Percentiles rank a stretch among this genome's conserved stretches.
These are phyloP conservation scores for Mylabris sibirica DNA, from an alignment of 2,888 invertebrate species.

Conservation along the genomic window DNA sequence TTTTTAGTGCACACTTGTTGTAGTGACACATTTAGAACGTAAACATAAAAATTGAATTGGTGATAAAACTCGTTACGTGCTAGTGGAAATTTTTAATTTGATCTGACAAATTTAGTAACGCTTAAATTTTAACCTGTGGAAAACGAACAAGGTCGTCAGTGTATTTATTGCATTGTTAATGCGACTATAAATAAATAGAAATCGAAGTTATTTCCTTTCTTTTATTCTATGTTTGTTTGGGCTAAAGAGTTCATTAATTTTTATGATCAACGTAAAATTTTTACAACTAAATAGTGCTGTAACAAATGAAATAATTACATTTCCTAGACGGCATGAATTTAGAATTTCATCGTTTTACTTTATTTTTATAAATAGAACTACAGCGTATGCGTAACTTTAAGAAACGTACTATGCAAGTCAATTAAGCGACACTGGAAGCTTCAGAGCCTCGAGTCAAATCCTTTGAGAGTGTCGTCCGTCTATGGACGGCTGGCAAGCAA, in stretches of 20 bases:
- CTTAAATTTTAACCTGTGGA: background rate
- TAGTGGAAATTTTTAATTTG: background rate
- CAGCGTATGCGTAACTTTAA: no score
- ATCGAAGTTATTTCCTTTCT: background rate
- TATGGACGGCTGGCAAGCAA: no score
- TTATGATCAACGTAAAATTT: constrained; percentile 23
- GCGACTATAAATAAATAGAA: constrained; percentile 1
- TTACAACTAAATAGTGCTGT: constrained; percentile 19
- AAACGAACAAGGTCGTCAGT: background rate
- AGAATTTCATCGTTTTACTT: no score
- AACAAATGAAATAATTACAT: background rate
- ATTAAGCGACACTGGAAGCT: no score
- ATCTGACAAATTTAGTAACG: background rate
- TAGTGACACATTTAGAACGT: background rate
- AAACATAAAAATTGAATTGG: background rate
- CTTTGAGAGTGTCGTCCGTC: no score
- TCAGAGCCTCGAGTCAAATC: no score
- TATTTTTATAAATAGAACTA: no score
- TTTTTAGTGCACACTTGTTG: constrained; percentile 2
- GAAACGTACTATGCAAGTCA: no score
- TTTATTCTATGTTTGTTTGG: background rate
- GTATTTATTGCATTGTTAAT: background rate
- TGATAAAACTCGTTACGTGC: background rate
- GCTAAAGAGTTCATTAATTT: constrained; percentile 24
- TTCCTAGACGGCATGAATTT: background rate